Base-by-base conservation (phyloP, 2,888 invertebrate genomes). In the Noctua fimbriata region DNA sequence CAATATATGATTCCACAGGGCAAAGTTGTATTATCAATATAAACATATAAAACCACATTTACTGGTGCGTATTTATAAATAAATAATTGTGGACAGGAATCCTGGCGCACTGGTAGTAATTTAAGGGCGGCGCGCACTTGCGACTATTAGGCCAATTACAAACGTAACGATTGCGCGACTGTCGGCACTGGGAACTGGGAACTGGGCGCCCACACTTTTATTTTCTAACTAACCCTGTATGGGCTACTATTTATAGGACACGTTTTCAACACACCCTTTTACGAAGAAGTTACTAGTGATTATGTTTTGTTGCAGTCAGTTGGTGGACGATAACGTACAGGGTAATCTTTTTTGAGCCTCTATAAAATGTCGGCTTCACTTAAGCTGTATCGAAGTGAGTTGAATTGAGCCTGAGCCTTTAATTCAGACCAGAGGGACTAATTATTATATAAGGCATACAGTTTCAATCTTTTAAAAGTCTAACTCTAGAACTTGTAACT, bases 91-190 rank as follows among this genome's bases (percentile, higher is more conserved):
- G 28, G 24, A 28, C 60, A 75, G 41, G 80, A 86, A 84, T 83
- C 78, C 71, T 69, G 76, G 52, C 14, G 70, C 60, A 77, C 71
- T 69, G 70, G 66, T 69, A 72, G 75, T 87, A 87, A 88, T 85
- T 82, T 87, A 87, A 88, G 84, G 78, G 79, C 88, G 77, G 77
- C 55, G 76, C 67, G 55, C 81, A 88, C 85, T 85, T 69, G 80
- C 80, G 76, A 81, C 87, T 83, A 88, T 89, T 85, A 89, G 82
- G 80, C 82, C 89, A 89, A 89, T 89, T 89, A 89, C 88, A 84
- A 84, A 82, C 85, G 89, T 79, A 88, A 81, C 76, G 86, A 87
- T 77, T 75, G 79, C 78, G 74, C 83, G 80, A 82, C 83, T 74
- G 78, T 78, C 80, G 78, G 55, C 81, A 76, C 74, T 73, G 69